Evolutionary conservation across 1,140 invertebrate genomes (phyloP).

Genomic region (Drosophila sturtevanti): DNA sequence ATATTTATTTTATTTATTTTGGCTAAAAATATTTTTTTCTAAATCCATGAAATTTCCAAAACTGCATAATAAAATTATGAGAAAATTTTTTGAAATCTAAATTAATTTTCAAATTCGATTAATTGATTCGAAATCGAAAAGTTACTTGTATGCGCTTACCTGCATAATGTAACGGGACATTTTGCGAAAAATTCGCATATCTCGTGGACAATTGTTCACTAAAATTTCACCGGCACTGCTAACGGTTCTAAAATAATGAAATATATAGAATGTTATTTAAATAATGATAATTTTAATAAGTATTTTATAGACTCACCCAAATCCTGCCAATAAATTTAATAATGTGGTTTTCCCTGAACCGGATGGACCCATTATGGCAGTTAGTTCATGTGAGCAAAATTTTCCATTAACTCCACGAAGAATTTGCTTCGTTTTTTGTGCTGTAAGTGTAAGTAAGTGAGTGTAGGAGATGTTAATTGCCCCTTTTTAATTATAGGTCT

Average conservation of each 20-base stretch:
- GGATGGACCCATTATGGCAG: constrained; percentile 91
- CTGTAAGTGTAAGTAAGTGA: constrained; percentile 27
- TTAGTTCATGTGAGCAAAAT: constrained; percentile 85
- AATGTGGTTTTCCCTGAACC: constrained; percentile 96
- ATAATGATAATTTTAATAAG: not conserved
- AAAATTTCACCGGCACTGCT: constrained; percentile 86
- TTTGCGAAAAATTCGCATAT: constrained; percentile 91
- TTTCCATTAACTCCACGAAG: constrained; percentile 66
- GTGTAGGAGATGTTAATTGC: constrained; percentile 25
- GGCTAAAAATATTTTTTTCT: no score
- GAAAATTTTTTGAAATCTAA: no score
- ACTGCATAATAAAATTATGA: no score
- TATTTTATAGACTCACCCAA: constrained; percentile 85
- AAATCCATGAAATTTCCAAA: no score
- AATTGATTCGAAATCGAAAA: not conserved
- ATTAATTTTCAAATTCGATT: no score
- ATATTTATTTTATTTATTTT: no score
- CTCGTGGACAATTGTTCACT: constrained; percentile 89
- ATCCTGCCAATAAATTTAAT: constrained; percentile 92
- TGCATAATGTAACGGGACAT: constrained; percentile 98
- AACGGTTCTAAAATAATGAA: constrained; percentile 30
- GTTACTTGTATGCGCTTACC: constrained; percentile 15
- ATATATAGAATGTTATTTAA: not conserved
- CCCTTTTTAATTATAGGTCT: constrained; percentile 21
- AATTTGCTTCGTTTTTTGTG: constrained; percentile 58